These are phyloP conservation scores for Siderastrea siderea DNA, from an alignment of 92 coral and sea anemone species.

Conservation along the genomic window DNA sequence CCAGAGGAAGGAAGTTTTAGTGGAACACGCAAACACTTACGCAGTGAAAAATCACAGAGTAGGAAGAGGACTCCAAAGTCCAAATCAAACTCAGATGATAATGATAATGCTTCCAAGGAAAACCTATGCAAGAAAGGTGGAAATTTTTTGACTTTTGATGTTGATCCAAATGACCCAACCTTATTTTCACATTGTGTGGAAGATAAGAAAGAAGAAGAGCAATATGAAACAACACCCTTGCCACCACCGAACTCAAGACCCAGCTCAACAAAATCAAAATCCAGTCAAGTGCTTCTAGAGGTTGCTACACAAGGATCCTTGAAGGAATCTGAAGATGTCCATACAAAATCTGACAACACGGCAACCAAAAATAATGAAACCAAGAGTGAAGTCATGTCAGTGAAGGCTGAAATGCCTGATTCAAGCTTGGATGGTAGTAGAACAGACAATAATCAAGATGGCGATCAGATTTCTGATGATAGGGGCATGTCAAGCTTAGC, in stretches of 20 bases:
- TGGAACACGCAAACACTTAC: slow-evolving; percentile 55
- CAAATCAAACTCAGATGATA: background rate
- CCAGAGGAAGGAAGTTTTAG: slow-evolving; percentile 15
- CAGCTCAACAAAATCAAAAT: slow-evolving; percentile 39
- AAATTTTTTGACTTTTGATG: slow-evolving; percentile 77
- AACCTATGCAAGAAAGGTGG: slow-evolving; percentile 19
- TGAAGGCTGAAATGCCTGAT: background rate
- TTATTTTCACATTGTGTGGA: slow-evolving; percentile 75
- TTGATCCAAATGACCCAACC: slow-evolving; percentile 84
- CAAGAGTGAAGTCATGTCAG: background rate
- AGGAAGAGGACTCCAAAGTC: slow-evolving; percentile 25
- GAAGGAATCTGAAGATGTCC: background rate
- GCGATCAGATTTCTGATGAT: background rate
- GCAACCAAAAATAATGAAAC: background rate
- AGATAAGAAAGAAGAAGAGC: slow-evolving; percentile 26
- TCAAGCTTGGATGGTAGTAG: background rate
- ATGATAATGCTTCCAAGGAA: background rate
- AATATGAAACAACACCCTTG: slow-evolving; percentile 54
- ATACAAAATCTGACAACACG: background rate
- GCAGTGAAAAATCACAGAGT: slow-evolving; percentile 45
- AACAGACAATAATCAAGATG: background rate
- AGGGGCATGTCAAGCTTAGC: background rate
- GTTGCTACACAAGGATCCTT: background rate
- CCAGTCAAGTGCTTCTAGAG: slow-evolving; percentile 5
- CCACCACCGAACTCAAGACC: slow-evolving; percentile 95